Conservation (phyloP, 2,113 vertebrate genomes). For the Shinisaurus crocodilurus region DNA sequence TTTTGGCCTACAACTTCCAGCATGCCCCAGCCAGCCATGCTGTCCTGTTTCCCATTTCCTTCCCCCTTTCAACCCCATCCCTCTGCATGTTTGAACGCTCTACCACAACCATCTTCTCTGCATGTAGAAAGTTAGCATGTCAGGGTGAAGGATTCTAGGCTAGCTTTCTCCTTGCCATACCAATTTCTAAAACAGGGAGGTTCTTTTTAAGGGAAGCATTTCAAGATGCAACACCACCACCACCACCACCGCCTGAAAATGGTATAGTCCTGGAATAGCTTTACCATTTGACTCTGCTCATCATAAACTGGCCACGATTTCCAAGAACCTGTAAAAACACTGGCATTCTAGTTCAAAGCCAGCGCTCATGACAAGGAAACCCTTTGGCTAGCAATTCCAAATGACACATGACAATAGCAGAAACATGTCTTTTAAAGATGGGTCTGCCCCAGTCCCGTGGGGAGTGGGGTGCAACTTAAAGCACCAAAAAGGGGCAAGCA, state of each 20-base stretch:
- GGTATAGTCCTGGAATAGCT: not conserved
- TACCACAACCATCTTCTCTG: too few relatives aligned
- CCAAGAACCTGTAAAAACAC: not conserved
- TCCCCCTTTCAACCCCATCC: too few relatives aligned
- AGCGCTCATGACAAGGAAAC: too few relatives aligned
- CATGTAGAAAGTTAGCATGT: too few relatives aligned
- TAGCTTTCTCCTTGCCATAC: too few relatives aligned
- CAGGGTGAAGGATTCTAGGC: too few relatives aligned
- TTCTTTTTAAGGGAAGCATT: not conserved
- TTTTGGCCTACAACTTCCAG: too few relatives aligned
- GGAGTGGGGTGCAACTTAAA: not conserved
- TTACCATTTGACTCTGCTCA: not conserved
- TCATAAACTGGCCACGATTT: not conserved
- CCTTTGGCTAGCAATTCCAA: too few relatives aligned
- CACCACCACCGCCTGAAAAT: not conserved
- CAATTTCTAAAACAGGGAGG: too few relatives aligned
- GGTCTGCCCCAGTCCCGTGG: not conserved
- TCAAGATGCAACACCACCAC: not conserved
- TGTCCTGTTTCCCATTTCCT: too few relatives aligned
- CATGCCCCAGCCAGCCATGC: too few relatives aligned
- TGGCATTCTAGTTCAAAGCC: not conserved
- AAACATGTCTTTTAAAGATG: not conserved
- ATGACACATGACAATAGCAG: not conserved
- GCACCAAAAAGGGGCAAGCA: not conserved
- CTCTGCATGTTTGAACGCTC: too few relatives aligned